Evolutionary conservation across 2,888 invertebrate species (phyloP).

Genomic region (Drepana falcataria): DNA sequence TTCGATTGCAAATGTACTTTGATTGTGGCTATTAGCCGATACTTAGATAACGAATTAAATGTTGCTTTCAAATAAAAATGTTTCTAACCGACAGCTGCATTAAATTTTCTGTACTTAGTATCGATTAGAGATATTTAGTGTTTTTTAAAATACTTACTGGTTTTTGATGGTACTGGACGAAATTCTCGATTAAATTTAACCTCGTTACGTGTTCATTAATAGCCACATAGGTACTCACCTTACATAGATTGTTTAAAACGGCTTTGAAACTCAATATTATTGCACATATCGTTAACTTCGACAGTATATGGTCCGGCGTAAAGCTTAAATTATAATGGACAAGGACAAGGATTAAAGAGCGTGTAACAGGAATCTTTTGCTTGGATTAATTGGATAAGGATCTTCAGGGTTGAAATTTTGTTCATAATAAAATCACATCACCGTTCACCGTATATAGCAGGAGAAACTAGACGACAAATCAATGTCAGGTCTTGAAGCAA

Average conservation of each 20-base stretch:
- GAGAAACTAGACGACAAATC: too few relatives aligned
- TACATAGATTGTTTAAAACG: neutral
- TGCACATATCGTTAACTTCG: neutral
- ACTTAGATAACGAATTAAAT: slow-evolving; percentile 3
- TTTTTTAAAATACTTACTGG: too few relatives aligned
- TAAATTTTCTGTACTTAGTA: too few relatives aligned
- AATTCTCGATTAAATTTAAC: neutral
- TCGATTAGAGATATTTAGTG: too few relatives aligned
- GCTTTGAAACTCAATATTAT: neutral
- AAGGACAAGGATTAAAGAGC: too few relatives aligned
- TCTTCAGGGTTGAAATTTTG: too few relatives aligned
- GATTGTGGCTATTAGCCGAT: slow-evolving; percentile 24
- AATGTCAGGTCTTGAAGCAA: too few relatives aligned
- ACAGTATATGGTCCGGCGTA: neutral
- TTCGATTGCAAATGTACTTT: slow-evolving; percentile 39
- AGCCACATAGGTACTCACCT: neutral
- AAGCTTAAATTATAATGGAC: too few relatives aligned
- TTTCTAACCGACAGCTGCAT: neutral
- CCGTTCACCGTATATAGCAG: too few relatives aligned
- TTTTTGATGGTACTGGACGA: neutral
- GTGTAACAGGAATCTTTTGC: too few relatives aligned
- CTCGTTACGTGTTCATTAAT: neutral
- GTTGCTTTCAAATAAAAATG: slow-evolving; percentile 1
- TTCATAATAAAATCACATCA: too few relatives aligned
- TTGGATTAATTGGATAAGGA: too few relatives aligned